phyloP scores from a whole-genome alignment of 1,140 invertebrate species.

The Saxidomus purpurata region DNA sequence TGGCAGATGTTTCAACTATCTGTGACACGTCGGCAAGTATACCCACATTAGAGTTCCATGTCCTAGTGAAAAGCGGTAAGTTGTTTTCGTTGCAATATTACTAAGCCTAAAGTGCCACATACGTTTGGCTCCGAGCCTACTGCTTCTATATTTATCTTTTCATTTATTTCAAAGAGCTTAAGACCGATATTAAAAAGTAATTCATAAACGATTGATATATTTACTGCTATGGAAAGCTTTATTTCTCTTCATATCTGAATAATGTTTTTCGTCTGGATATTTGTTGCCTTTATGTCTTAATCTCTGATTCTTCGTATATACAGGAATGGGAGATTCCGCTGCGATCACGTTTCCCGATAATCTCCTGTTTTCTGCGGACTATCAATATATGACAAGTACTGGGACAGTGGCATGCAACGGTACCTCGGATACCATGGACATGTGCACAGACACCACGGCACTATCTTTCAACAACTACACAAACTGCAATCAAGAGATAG shows the following conservation, averaged over 20 bases:
- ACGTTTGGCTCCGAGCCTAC: too few species aligned
- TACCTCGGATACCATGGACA: constrained; percentile 27
- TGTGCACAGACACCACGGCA: constrained; percentile 28
- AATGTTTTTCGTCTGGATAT: too few species aligned
- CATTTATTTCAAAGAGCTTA: neutral
- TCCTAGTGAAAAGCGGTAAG: constrained; percentile 30
- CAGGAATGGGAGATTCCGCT: constrained; percentile 29
- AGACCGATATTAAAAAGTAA: too few species aligned
- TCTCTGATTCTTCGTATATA: neutral
- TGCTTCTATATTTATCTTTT: too few species aligned
- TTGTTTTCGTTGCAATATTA: neutral
- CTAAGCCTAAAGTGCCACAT: neutral
- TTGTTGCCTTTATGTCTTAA: neutral
- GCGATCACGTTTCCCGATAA: constrained; percentile 15
- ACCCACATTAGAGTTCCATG: constrained; percentile 48
- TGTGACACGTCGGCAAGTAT: constrained; percentile 13
- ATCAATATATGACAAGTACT: neutral
- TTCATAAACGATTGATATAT: too few species aligned
- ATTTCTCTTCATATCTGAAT: neutral
- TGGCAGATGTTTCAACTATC: neutral
- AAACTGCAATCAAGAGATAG: constrained; percentile 35
- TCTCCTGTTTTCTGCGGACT: constrained; percentile 26
- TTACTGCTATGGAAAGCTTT: neutral
- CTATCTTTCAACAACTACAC: constrained; percentile 14
- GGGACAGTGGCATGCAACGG: constrained; percentile 15